phyloP scores from a whole-genome alignment of 23 tunicate species.

The Diplosoma virens region DNA sequence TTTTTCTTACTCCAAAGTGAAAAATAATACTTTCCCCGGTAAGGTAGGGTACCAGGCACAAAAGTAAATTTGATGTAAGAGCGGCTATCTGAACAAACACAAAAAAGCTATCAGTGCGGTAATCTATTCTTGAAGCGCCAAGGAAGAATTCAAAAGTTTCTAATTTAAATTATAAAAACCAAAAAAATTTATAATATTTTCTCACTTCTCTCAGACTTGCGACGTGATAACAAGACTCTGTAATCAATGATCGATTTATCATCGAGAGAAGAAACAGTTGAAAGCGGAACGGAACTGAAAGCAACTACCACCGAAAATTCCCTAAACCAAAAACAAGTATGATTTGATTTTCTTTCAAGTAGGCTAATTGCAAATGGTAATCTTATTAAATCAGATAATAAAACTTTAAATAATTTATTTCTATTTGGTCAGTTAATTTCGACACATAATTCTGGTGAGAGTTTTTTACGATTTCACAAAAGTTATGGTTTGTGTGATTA shows the following conservation, averaged over 20 bases:
- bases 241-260: background rate
- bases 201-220: background rate
- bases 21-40: constrained; percentile 3
- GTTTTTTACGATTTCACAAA: too few species aligned
- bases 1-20: constrained; percentile 46
- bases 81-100: background rate
- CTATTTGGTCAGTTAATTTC: too few species aligned
- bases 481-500: too few species aligned
- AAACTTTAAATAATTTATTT: too few species aligned
- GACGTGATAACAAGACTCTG: background rate
- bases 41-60: background rate
- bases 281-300: background rate
- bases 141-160: too few species aligned
- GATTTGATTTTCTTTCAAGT: background rate
- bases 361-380: too few species aligned
- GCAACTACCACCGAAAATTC: background rate
- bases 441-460: too few species aligned
- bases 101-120: background rate
- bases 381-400: too few species aligned
- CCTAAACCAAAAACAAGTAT: background rate
- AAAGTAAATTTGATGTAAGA: background rate
- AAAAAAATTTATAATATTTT: too few species aligned
- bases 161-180: too few species aligned
- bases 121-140: too few species aligned
- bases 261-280: background rate